Conservation (phyloP, 2,888 invertebrate species). For the Drosophila multiciliata region DNA sequence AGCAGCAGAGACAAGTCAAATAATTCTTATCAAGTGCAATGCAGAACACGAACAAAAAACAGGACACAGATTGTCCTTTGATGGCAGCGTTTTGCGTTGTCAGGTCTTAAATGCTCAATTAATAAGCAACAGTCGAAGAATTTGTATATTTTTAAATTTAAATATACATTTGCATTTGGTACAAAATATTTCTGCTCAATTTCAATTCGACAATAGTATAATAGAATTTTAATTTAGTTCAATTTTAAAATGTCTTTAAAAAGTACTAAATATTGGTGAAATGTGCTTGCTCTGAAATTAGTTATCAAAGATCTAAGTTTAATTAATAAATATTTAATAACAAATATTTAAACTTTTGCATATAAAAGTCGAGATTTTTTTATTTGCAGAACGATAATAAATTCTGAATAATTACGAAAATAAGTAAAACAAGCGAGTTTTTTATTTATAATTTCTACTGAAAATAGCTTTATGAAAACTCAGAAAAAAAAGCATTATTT, state of each 20-base stretch:
- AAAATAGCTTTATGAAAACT: neutral
- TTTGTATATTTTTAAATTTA: neutral
- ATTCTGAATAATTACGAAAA: neutral
- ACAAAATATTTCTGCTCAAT: neutral
- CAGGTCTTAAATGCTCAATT: neutral
- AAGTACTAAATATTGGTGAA: too few relatives aligned
- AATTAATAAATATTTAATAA: neutral
- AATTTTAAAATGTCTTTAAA: too few relatives aligned
- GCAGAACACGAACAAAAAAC: neutral
- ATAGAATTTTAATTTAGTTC: neutral
- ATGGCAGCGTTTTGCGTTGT: neutral
- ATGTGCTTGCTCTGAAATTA: too few relatives aligned
- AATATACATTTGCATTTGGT: neutral
- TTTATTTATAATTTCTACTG: neutral
- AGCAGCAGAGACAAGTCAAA: constrained; percentile 38
- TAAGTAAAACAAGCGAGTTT: neutral
- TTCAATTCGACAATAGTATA: too few relatives aligned
- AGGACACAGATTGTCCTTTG: constrained; percentile 11
- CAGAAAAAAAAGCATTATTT: neutral
- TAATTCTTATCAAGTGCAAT: constrained; percentile 31
- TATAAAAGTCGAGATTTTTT: neutral
- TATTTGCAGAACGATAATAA: neutral
- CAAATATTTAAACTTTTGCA: neutral
- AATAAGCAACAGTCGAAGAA: neutral
- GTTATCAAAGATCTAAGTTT: neutral